Base-by-base conservation (phyloP, 1,140 invertebrate species). In the Sycophaga agraensis region DNA sequence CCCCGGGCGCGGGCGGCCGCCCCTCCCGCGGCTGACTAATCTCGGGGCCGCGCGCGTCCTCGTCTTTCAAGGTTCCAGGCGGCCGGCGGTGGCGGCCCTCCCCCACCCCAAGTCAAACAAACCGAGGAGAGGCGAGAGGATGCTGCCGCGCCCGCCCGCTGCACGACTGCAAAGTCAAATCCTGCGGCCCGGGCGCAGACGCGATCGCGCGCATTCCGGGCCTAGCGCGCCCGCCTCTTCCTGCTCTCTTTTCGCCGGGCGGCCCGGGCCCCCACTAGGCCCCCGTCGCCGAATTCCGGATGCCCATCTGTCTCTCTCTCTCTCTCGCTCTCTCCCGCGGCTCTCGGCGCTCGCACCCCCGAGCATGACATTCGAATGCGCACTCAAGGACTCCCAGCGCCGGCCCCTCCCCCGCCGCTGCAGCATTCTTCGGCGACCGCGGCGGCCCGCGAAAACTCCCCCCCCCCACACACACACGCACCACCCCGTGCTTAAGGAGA, bases 91-190 rank as follows among this genome's bases (percentile, higher is more conserved):
- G 42, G 51, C 34, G 45, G 46, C 19, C 12, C 16, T 34, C 24
- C 19, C 42, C 56, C 55, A 56, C 58, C 57, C 59, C 67, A 64
- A 65, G 66, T 69, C 66, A n/a, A n/a, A n/a, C n/a, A n/a, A n/a
- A n/a, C n/a, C 14, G 37, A 12, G 42, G 45, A 19, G 31, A 34
- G 24, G 21, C 22, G 63, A 49, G 49, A 64, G 51, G 63, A 57
- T 62, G 59, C 53, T 42, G 51, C 34, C 48, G 46, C 19, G 6
- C 16, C 21, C 24, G 31, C 42, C 56, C 55, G 58, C 58, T 59
- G 62, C 67, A 64, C 66, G 66, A 70, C 66, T 74, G 70, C 69
- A 73, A 75, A 75, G 73, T 73, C 72, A 76, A 74, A 72, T 70
- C 70, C 42, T 64, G 49, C 9, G 28, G 28, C 5, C 28, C 28